Evolutionary conservation across 2,113 vertebrate species (phyloP).

Genomic region (Cromileptes altivelis): DNA sequence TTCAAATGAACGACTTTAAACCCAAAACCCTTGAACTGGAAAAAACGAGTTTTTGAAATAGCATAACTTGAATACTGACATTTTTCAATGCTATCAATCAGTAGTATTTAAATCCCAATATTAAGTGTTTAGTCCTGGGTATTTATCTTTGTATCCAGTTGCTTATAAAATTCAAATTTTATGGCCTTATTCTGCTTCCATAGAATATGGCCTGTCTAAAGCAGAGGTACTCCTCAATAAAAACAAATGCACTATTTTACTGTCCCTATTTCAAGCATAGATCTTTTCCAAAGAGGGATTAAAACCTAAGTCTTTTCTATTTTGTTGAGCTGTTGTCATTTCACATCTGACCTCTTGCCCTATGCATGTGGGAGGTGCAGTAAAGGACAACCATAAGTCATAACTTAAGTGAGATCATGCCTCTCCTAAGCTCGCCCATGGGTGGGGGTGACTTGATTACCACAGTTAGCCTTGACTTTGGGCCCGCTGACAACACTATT

Average conservation of each 20-base stretch:
- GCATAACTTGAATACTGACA: not conserved
- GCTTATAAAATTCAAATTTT: not conserved
- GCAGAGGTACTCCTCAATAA: not conserved
- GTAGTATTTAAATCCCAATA: not conserved
- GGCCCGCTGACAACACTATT: slow-evolving; percentile 43
- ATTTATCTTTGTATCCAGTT: not conserved
- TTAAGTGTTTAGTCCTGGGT: too few species aligned
- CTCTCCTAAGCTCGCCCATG: slow-evolving; percentile 19
- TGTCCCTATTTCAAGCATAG: not conserved
- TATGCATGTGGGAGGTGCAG: not conserved
- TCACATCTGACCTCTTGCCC: slow-evolving; percentile 2
- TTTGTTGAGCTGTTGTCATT: slow-evolving; percentile 10
- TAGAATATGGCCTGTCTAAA: not conserved
- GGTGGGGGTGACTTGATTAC: slow-evolving; percentile 23
- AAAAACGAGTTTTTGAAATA: not conserved
- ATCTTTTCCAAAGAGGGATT: slow-evolving; percentile 15
- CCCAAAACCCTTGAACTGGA: not conserved
- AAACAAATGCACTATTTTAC: slow-evolving; percentile 10
- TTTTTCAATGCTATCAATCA: not conserved
- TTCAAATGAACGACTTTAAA: not conserved
- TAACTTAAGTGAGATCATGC: slow-evolving; percentile 16
- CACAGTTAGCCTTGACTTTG: slow-evolving; percentile 66
- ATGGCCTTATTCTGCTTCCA: not conserved
- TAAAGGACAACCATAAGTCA: slow-evolving; percentile 32
- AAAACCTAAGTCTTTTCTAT: slow-evolving; percentile 37